Base-by-base conservation (phyloP, 2,888 invertebrate species). In the Artemia sinica region DNA sequence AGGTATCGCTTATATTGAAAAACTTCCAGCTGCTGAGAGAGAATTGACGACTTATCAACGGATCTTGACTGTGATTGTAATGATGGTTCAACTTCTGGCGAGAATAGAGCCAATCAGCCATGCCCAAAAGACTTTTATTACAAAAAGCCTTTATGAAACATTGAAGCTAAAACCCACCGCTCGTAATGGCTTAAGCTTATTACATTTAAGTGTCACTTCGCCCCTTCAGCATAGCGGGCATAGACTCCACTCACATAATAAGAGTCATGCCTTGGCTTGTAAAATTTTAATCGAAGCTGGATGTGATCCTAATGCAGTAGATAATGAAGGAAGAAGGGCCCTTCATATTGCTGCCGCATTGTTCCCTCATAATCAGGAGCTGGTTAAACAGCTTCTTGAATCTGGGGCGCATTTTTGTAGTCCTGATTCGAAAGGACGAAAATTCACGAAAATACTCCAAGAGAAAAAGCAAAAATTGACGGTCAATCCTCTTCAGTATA, bases 381-480 rank as follows among this genome's bases (percentile, higher is more conserved):
- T 92, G 65, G 85, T 89, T 0, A 82, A 83, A 73, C 83, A 84
- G 10, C 80, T 96, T 8, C 82, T 95, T 0, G 80, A 85, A 8
- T 83, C 85, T 75, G 94, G 93, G 70, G 91, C 91, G 0, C 91
- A 92, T 79, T 81, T 91, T 71, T 91, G 91, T 80, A 84, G 86
- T 66, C 85, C 87, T 74, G 89, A 91, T 81, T 81, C 84, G 77
- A 82, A 84, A 72, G 87, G 87, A 50, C 84, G 86, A 72, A 88
- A 89, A 0, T 89, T 90, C 74, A 84, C 85, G 73, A 82, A 83
- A 72, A 79, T 90, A 41, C 48, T 70, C 14, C 41, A 28, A n/a
- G 63, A 66, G 48, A 49, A 50, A 18, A 50, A 79, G 66, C 86
- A 86, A 75, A 80, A 80, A 72, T 80, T 86, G 69, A 81, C 87